Base-by-base conservation (phyloP, 2,888 invertebrate species). In the Abscondita cerata region DNA sequence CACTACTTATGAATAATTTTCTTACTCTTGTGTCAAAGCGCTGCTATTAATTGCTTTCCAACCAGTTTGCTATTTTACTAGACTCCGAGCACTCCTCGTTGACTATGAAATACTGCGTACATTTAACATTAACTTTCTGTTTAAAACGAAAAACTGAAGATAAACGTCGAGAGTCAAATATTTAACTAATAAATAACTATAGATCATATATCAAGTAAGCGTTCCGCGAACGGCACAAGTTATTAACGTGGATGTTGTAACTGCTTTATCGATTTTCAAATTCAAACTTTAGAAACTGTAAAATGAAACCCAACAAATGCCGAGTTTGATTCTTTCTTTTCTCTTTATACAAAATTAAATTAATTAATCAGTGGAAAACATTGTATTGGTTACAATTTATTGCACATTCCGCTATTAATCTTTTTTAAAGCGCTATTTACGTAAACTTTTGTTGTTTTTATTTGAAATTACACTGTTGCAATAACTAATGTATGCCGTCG, bases 341-440 rank as follows among this genome's bases (percentile, higher is more conserved):
- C 18, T 44, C 16, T 44, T 18, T 44, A 18, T 11, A 19, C 44
- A 6, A 11, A 19, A 18, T 44, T 44, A 16, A 44, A 44, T 44
- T 44, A 44, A 44, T 44, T 44, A 44, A 44, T 44, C 44, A 44
- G 44, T 44, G 19, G 18, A 6, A 25, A 18, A 16, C 44, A 44
- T 44, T 44, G 44, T 44, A 44, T 44, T 44, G 44, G 44, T 44
- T 44, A 44, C 44, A 44, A 44, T 44, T 44, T 44, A 44, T 44
- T 44, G 18, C 44, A 25, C 25, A 25, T 6, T 25, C 25, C 4
- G 25, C 25, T 6, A 25, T 25, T 25, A 25, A 25, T 25, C 25
- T 25, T 25, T 25, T 25, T 25, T 25, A 25, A 25, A 25, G 25
- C 6, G 4, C 4, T 6, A 6, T 25, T 25, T 25, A 4, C 6